phyloP scores from a whole-genome alignment of 2,888 invertebrate species.

The Heteromurus nitidus region DNA sequence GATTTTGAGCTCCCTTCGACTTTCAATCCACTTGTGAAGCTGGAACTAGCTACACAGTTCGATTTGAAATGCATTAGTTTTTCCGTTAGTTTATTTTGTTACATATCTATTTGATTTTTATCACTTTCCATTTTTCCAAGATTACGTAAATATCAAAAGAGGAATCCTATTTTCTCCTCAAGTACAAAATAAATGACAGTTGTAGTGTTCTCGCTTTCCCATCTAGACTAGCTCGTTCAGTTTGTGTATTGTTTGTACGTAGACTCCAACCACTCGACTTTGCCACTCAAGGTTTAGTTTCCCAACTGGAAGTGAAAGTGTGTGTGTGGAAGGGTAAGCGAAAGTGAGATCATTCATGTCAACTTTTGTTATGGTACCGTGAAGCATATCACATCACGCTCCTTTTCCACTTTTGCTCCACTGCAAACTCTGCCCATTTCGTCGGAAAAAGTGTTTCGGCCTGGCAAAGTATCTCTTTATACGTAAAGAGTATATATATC shows the following conservation, averaged over 20 bases:
- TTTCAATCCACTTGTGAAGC: not conserved
- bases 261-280: not conserved
- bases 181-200: not conserved
- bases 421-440: slow-evolving; percentile 10
- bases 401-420: too few species aligned
- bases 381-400: too few species aligned
- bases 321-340: not conserved
- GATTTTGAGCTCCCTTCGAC: slow-evolving; percentile 9
- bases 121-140: slow-evolving; percentile 1
- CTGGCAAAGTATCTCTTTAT: not conserved
- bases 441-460: not conserved
- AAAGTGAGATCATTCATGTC: slow-evolving; percentile 24
- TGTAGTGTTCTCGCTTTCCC: too few species aligned
- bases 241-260: not conserved
- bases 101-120: slow-evolving; percentile 1
- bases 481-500: too few species aligned
- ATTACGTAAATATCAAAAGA: not conserved
- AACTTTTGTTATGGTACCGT: slow-evolving; percentile 33
- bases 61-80: slow-evolving; percentile 12
- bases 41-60: not conserved
- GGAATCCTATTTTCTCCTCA: not conserved
- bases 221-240: not conserved
- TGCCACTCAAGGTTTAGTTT: too few species aligned
- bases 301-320: not conserved
- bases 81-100: not conserved